These are phyloP conservation scores for Flabesymbios commensalis DNA, from an alignment of 2,888 invertebrate species.

Conservation along the genomic window DNA sequence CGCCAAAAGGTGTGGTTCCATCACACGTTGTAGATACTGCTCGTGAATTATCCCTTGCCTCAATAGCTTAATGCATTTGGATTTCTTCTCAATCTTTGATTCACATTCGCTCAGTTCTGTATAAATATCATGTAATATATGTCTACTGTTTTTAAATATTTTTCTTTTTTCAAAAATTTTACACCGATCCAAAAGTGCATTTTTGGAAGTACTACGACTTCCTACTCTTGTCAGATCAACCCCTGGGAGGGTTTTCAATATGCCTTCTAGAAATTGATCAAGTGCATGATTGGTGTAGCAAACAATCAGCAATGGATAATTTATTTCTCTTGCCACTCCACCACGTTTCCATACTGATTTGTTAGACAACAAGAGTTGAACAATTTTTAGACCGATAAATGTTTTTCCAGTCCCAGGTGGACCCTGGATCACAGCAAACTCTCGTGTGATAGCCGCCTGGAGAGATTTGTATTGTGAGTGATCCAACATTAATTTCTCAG, in stretches of 20 bases:
- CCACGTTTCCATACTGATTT: conserved; percentile 53
- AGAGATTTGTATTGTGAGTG: conserved; percentile 51
- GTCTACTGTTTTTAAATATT: background rate
- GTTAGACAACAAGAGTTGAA: conserved; percentile 69
- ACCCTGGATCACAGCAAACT: conserved; percentile 62
- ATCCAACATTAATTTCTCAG: conserved; percentile 43
- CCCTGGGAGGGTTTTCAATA: conserved; percentile 27
- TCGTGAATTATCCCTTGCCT: background rate
- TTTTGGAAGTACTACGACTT: conserved; percentile 36
- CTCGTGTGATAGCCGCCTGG: conserved; percentile 48
- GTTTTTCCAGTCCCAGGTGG: conserved; percentile 90
- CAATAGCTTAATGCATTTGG: too few relatives aligned
- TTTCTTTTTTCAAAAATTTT: background rate
- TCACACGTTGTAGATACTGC: background rate
- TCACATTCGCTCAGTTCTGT: background rate
- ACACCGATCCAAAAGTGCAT: conserved; percentile 40
- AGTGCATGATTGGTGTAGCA: conserved; percentile 86
- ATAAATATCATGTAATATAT: background rate
- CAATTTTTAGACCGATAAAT: conserved; percentile 76
- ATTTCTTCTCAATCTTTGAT: too few relatives aligned
- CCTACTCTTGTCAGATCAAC: conserved; percentile 48
- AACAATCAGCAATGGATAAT: conserved; percentile 72
- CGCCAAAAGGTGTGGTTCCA: background rate
- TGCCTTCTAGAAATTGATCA: conserved; percentile 79
- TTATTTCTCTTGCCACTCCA: background rate